Evolutionary conservation across 1,140 invertebrate species (phyloP).

Genomic region (Leptonema lineaticorne): DNA sequence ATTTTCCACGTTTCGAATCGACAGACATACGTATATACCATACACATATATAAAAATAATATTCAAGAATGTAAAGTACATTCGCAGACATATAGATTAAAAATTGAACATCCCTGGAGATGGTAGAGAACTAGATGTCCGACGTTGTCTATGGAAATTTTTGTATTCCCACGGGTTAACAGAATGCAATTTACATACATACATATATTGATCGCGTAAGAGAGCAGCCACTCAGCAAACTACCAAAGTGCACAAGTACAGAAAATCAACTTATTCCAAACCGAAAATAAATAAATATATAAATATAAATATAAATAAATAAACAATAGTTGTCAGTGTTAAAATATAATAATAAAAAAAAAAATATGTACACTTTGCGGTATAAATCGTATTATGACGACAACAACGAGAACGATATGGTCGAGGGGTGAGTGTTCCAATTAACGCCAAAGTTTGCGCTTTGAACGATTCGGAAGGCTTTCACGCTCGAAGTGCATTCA

Average conservation of each 20-base stretch:
- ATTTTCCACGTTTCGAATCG: no score
- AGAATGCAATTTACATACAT: slow-evolving; percentile 19
- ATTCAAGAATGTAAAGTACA: no score
- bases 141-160: slow-evolving; percentile 23
- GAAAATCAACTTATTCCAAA: no score
- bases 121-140: not conserved
- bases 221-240: not conserved
- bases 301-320: no score
- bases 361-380: not conserved
- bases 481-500: no score
- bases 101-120: slow-evolving; percentile 1
- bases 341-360: no score
- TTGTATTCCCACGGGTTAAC: slow-evolving; percentile 27
- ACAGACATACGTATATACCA: no score
- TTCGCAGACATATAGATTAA: no score
- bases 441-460: not conserved
- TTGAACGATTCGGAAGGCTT: slow-evolving; percentile 2
- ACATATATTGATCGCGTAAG: not conserved
- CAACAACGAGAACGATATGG: not conserved
- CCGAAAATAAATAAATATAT: no score
- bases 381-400: not conserved
- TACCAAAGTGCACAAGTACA: no score
- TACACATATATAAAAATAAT: no score
- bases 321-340: no score
- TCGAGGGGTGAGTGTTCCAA: not conserved